phyloP scores from a whole-genome alignment of 2,797 vertebrate genomes.

The Pristis pectinata region DNA sequence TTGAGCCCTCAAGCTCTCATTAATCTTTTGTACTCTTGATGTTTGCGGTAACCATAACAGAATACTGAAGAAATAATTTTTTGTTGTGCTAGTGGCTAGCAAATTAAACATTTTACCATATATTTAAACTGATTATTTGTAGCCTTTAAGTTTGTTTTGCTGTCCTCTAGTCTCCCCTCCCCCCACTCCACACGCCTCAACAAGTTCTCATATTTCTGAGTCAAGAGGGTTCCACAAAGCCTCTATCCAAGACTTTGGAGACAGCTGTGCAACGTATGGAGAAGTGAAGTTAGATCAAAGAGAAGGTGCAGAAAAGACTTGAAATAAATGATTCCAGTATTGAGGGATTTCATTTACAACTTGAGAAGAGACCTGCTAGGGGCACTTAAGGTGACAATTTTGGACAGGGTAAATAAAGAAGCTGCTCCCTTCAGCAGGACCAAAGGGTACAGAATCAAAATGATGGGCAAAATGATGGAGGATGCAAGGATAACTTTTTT shows the following conservation, averaged over 20 bases:
- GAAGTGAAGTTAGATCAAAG: neutral
- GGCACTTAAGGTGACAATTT: no score
- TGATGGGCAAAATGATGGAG: no score
- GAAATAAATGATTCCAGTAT: no score
- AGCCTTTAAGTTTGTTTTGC: neutral
- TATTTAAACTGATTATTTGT: neutral
- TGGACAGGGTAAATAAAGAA: no score
- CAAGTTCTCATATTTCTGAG: neutral
- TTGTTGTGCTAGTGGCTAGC: neutral
- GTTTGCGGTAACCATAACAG: neutral
- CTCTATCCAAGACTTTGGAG: neutral
- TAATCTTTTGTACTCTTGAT: neutral
- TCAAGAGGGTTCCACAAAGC: neutral
- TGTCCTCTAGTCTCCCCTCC: neutral
- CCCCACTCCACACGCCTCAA: no score
- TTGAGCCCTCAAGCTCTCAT: neutral
- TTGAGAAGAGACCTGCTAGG: no score
- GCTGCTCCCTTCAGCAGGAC: no score
- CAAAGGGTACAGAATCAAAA: no score
- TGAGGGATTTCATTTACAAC: no score
- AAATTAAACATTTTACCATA: neutral
- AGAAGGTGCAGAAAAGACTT: no score
- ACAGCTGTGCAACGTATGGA: neutral
- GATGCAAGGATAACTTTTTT: no score
- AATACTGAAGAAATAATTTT: neutral